Evolutionary conservation across 2,113 vertebrate genomes (phyloP), one percentile per base, ranked within the genome.

Genomic region (Platysteira castanea): DNA sequence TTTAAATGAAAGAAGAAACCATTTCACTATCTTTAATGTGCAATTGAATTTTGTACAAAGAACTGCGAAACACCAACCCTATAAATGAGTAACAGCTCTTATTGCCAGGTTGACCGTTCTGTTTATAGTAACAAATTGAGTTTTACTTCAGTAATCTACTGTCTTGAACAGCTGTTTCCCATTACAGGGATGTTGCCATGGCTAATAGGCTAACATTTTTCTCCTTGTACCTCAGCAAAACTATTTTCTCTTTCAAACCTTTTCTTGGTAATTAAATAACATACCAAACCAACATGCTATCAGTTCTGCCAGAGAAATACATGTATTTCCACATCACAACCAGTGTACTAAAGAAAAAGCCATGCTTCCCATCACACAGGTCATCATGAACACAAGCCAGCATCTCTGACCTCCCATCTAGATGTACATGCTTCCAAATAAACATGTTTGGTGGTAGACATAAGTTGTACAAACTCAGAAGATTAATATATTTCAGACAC

Each of bases 1-100:
- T 84, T 88, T 50, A 89, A 94, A 79, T 92, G n/a, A 93, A 94
- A 96, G 49, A 47, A 90, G 41, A 41, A 84, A 76, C 54, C 61
- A 70, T 84, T 79, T 71, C 71, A 39, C 53, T 50, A 59, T 54
- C 77, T 95, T 87, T 74, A 81, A 95, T 91, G 92, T 92, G 89
- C 89, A 97, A 95, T 44, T 93, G 93, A 97, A 96, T 77, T 89
- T 46, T 24, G 21, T 84, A 96, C 87, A 97, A 97, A 97, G 77
- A 97, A 89, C n/a, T 75, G 60, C 50, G 63, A 50, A 89, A 94
- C 49, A 28, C 19, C 89, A 88, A 26, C 65, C 35, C 23, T 59
- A 61, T 47, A 89, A 85, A 84, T 52, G 85, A 96, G 52, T 94
- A 97, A 92, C 82, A 65, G 86, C 57, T 95, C 83, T 73, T 69